A percentile compares a stretch with the other conserved stretches of the same genome.
Conservation (phyloP, 1,140 invertebrate species). For the Diachasma alloeum region DNA sequence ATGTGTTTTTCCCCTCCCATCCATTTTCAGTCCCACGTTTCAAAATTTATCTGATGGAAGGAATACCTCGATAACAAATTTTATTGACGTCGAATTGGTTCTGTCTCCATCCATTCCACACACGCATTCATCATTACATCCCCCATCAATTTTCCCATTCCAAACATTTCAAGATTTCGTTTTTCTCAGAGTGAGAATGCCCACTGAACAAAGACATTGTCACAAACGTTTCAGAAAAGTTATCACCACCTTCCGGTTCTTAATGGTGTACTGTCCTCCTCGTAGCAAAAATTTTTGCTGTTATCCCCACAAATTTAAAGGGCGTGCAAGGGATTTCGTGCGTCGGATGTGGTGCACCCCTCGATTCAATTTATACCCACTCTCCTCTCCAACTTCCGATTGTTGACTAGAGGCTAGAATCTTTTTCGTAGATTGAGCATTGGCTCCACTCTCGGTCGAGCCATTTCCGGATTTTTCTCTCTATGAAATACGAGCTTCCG, state of each 20-base stretch:
- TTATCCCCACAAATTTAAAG: slow-evolving; percentile 56
- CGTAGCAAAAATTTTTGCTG: slow-evolving; percentile 26
- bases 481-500: slow-evolving; percentile 39
- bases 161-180: neutral
- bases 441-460: slow-evolving; percentile 38
- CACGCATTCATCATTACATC: too few relatives aligned
- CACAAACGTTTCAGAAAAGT: slow-evolving; percentile 40
- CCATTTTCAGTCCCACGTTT: too few relatives aligned
- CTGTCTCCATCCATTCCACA: too few relatives aligned
- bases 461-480: slow-evolving; percentile 33
- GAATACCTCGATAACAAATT: too few relatives aligned
- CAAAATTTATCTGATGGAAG: too few relatives aligned
- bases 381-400: slow-evolving; percentile 20
- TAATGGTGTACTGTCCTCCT: slow-evolving; percentile 50
- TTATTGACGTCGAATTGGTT: too few relatives aligned
- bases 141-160: too few relatives aligned
- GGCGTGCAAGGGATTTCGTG: slow-evolving; percentile 59
- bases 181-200: neutral
- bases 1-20: too few relatives aligned
- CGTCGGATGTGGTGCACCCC: slow-evolving; percentile 52
- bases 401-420: slow-evolving; percentile 38
- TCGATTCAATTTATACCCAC: slow-evolving; percentile 61
- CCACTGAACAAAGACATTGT: neutral
- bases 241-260: slow-evolving; percentile 59
- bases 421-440: slow-evolving; percentile 26